These are phyloP conservation scores for Agrochola macilenta DNA, from an alignment of 2,888 invertebrate genomes.

Conservation along the genomic window DNA sequence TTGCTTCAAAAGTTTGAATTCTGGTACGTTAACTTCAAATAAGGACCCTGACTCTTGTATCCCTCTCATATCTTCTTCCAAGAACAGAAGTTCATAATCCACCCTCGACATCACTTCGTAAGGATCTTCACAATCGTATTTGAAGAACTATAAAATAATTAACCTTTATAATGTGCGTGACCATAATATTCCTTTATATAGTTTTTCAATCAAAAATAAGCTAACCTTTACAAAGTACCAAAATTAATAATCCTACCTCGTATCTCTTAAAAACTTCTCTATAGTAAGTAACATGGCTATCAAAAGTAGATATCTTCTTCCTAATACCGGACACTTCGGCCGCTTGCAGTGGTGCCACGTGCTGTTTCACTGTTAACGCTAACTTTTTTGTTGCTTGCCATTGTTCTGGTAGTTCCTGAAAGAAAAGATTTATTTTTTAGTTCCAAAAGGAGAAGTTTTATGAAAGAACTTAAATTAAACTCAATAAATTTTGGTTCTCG, in stretches of 20 bases:
- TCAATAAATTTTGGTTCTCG: no score
- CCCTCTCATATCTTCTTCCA: conserved; percentile 96
- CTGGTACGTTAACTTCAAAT: conserved; percentile 98
- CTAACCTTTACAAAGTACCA: not conserved
- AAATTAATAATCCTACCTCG: conserved; percentile 73
- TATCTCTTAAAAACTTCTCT: conserved; percentile 96
- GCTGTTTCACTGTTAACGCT: conserved; percentile 97
- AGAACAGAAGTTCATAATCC: conserved; percentile 93
- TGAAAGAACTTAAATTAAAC: no score
- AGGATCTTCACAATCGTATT: conserved; percentile 93
- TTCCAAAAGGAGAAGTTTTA: conserved; percentile 90
- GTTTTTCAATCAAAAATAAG: not conserved
- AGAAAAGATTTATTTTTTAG: no score
- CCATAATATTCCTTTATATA: not conserved
- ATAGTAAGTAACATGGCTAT: conserved; percentile 95
- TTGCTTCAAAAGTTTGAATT: conserved; percentile 97
- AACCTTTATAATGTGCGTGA: not conserved
- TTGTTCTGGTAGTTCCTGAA: conserved; percentile 98
- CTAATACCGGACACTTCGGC: conserved; percentile 97
- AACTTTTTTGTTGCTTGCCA: conserved; percentile 99
- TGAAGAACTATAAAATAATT: conserved; percentile 90
- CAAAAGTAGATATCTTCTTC: conserved; percentile 96
- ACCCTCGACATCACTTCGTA: conserved; percentile 94
- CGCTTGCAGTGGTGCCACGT: conserved; percentile 98
- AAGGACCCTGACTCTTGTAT: conserved; percentile 97